Base-by-base conservation (phyloP, 2,113 vertebrate species). In the Chitala chitala region DNA sequence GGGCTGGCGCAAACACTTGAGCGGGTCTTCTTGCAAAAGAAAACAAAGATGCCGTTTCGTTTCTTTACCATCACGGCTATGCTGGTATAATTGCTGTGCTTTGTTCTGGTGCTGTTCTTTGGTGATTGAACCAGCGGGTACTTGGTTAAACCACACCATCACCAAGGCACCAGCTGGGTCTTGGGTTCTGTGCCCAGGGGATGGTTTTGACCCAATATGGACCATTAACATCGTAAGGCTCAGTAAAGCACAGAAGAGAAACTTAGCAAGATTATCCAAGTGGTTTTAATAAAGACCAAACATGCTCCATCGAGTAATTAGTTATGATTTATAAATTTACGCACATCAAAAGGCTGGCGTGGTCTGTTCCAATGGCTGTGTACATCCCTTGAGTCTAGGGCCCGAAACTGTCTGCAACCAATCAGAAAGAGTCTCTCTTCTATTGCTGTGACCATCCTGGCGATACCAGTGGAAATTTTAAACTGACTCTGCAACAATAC, bases 401-500 rank as follows among this genome's bases (percentile, higher is more conserved):
- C 22, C 42, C 20, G 71, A 42, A n/a, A 64, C 13, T 33, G 36
- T 46, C 26, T 15, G n/a, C 20, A 59, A 22, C 26, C 46, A 63
- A 73, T 73, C 58, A 38, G 58, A 26, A 29, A n/a, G 40, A 13
- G 64, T 73, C 58, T 36, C 46, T 33, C 26, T 12, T 58, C 42
- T 51, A 58, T 51, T 31, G 31, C 58, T 51, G 29, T 22, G 24
- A 50, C 26, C 44, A 40, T n/a, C 56, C 56, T 20, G 1, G 56
- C 26, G 63, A 50, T 22, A 13, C 56, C 29, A 20, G 26, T n/a
- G 44, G 72, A 73, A 73, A 73, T 51, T 64, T 61, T 63, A 73
- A 61, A 63, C 72, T n/a, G 72, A 56, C 71, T 63, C 58, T 8
- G n/a, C 22, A 63, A 73, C 56, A 63, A 72, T 63, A 53, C 8